Conservation (phyloP, 1,140 invertebrate species). For the Carposina sasakii region DNA sequence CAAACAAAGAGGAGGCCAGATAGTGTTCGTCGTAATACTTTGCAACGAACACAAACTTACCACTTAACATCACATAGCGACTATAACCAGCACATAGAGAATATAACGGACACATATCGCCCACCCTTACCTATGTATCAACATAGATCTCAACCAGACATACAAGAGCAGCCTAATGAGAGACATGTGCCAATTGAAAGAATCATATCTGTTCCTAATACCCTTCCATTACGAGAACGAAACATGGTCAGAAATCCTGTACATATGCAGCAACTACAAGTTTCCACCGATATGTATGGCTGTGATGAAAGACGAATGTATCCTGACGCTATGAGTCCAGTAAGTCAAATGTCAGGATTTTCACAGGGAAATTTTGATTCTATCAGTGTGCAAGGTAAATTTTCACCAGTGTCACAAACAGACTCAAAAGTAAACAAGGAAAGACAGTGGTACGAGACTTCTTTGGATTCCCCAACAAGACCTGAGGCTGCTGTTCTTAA, state of each 20-base stretch:
- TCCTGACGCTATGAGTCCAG: slow-evolving; percentile 52
- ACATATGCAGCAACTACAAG: slow-evolving; percentile 59
- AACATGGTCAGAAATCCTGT: slow-evolving; percentile 50
- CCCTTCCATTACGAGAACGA: slow-evolving; percentile 52
- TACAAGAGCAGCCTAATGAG: slow-evolving; percentile 46
- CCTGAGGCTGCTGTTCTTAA: slow-evolving; percentile 45
- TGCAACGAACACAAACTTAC: slow-evolving; percentile 67
- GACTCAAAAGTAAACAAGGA: slow-evolving; percentile 70
- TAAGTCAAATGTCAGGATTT: slow-evolving; percentile 58
- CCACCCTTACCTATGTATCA: slow-evolving; percentile 39
- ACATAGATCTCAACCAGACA: slow-evolving; percentile 58
- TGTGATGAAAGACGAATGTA: slow-evolving; percentile 47
- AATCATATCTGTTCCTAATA: slow-evolving; percentile 47
- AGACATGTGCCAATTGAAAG: slow-evolving; percentile 47
- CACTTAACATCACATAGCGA: slow-evolving; percentile 68
- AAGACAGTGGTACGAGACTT: slow-evolving; percentile 85
- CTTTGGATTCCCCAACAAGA: slow-evolving; percentile 75
- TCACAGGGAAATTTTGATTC: slow-evolving; percentile 58
- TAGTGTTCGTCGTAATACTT: slow-evolving; percentile 50
- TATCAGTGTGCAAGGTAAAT: slow-evolving; percentile 59
- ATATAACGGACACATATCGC: slow-evolving; percentile 47
- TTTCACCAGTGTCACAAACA: slow-evolving; percentile 50
- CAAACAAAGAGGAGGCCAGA: slow-evolving; percentile 47
- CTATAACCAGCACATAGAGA: slow-evolving; percentile 63
- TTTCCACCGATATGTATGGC: slow-evolving; percentile 56